Evolutionary conservation across 2,797 vertebrate species (phyloP).

Genomic region (Telmatherina bonti): DNA sequence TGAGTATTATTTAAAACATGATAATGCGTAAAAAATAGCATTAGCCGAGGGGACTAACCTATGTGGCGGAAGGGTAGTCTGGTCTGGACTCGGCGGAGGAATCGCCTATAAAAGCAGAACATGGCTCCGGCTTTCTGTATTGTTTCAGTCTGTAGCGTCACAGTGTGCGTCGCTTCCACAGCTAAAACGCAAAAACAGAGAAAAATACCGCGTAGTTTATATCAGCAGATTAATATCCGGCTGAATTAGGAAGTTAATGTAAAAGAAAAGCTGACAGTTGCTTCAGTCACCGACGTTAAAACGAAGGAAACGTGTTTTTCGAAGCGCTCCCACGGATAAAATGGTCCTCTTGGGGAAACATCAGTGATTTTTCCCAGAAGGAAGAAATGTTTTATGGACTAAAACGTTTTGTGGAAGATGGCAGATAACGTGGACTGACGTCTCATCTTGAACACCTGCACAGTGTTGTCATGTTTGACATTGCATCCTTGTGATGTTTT

Average conservation of each 20-base stretch:
- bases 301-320: constrained; percentile 26
- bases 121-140: constrained; percentile 11
- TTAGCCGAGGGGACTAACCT: constrained; percentile 43
- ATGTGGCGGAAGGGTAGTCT: constrained; percentile 53
- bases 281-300: constrained; percentile 1
- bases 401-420: constrained; percentile 13
- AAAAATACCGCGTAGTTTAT: not conserved
- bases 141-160: constrained; percentile 11
- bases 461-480: constrained; percentile 36
- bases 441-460: constrained; percentile 2
- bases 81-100: constrained; percentile 39
- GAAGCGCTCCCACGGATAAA: constrained; percentile 25
- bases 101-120: not conserved
- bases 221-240: not conserved
- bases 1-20: no score
- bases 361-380: constrained; percentile 11
- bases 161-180: accelerated
- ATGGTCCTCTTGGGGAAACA: constrained; percentile 5
- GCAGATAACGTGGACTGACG: constrained; percentile 27
- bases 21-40: no score
- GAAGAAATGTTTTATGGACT: constrained; percentile 17
- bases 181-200: not conserved
- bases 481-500: constrained; percentile 13
- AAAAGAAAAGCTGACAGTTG: not conserved
- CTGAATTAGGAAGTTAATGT: not conserved